Percentiles rank a stretch among this genome's conserved stretches.
Evolutionary conservation across 2,888 invertebrate genomes (phyloP).

Genomic region (Xylocampa areola): DNA sequence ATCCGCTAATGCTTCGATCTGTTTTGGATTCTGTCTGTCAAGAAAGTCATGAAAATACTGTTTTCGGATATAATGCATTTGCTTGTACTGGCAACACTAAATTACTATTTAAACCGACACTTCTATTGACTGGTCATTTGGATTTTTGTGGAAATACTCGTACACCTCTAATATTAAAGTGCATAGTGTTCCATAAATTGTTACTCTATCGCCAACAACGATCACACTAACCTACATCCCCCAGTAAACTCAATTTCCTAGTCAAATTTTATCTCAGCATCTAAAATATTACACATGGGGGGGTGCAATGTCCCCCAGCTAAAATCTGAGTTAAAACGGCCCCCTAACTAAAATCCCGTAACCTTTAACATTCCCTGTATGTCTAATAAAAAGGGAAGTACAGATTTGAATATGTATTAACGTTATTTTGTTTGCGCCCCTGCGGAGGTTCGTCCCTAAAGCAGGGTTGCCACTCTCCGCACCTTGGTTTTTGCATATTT

Average conservation of each 20-base stretch:
- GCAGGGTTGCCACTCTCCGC: constrained; percentile 42
- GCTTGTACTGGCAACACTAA: too few species aligned
- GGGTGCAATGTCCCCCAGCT: constrained; percentile 41
- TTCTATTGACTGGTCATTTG: too few species aligned
- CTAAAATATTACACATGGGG: constrained; percentile 58
- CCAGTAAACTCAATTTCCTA: constrained; percentile 52
- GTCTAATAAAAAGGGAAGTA: constrained; percentile 58
- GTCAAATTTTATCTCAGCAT: constrained; percentile 59
- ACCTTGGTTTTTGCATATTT: constrained; percentile 32
- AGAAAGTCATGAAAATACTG: too few species aligned
- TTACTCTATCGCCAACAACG: constrained; percentile 22
- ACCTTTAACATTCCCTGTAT: constrained; percentile 56
- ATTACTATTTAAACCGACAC: too few species aligned
- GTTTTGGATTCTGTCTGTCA: too few species aligned
- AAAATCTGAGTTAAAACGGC: constrained; percentile 48
- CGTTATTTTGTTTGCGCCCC: constrained; percentile 57
- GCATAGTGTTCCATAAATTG: constrained; percentile 21
- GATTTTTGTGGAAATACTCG: too few species aligned
- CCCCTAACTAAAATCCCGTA: constrained; percentile 40
- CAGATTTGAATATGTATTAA: constrained; percentile 63
- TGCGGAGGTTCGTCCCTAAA: constrained; percentile 29
- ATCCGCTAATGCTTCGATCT: too few species aligned
- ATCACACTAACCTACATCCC: constrained; percentile 42
- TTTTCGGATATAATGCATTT: too few species aligned
- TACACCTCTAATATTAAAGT: background rate